Base-by-base conservation (phyloP, 2,888 invertebrate species). In the Noctua janthe region DNA sequence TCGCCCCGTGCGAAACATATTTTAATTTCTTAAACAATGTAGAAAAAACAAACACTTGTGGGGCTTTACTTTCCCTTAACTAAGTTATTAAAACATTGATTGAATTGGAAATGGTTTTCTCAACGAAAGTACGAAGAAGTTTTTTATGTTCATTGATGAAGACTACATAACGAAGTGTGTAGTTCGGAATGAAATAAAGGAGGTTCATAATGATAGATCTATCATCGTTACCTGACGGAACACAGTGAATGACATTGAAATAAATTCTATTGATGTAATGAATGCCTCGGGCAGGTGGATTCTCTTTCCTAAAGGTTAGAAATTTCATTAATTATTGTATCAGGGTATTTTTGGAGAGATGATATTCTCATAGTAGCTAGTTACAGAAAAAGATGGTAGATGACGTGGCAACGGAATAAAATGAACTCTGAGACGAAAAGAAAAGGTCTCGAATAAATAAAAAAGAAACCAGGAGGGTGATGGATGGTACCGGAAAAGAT, bases 1-100 rank as follows among this genome's bases (percentile, higher is more conserved):
- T 91, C 82, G 87, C 51, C 62, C 82, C 93, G 94, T 94, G 94
- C 93, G 93, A 94, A 94, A 91, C 88, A 86, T 85, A 86, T 80
- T 77, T 59, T 75, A 77, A 73, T 71, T 66, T 62, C 89, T 83
- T 81, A 90, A 90, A 94, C 92, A 93, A 92, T 92, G 90, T 86
- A 88, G 88, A 91, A 92, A 91, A 75, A 89, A 73, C 74, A 78
- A 84, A 86, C 83, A 23, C n/a, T 47, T 67, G 82, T 74, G 15
- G 11, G 47, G 15, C 7, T 47, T 51, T 86, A 92, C 93, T 94
- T 94, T 94, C 94, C 85, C 87, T 82, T 76, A 76, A 85, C 84
- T 54, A 80, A 76, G 71, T 76, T 59, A 78, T 72, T 76, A 74
- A 79, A 74, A 29, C 49, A n/a, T 47, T 20, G 23, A 74, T 76